Base-by-base conservation (phyloP, 2,113 vertebrate genomes). In the Hassar affinis region DNA sequence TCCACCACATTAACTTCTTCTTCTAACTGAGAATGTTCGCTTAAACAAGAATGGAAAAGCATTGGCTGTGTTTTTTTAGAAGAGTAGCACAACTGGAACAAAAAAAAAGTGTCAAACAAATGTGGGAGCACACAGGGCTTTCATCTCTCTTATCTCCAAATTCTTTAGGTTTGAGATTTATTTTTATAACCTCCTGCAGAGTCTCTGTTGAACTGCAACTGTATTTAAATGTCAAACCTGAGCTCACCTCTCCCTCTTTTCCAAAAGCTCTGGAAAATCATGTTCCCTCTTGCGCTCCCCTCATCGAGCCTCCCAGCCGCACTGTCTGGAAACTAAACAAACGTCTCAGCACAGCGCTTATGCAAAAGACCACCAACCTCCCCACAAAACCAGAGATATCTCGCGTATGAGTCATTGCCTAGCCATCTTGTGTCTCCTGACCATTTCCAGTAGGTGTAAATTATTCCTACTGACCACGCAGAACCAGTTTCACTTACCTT, bases 241-340 rank as follows among this genome's bases (percentile, higher is more conserved):
- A 83, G 80, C 87, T 86, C 49, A 79, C 59, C 84, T 82, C 57
- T 85, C 52, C 51, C 54, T 74, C 47, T 57, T 66, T 77, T 87
- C 45, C 54, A 9, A 69, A 64, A 84, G 85, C 35, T 68, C 64
- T 79, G 80, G 82, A 71, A 88, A 87, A 81, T 82, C 79, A 75
- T 42, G 62, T 85, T 87, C 87, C 82, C 54, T 76, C 80, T 86
- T 85, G 81, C 80, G 86, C 90, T 86, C 89, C 91, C 91, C 89
- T 85, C 82, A 61, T 59, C 15, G 91, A 80, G 90, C 93, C 92
- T 93, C 92, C 86, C 78, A 64, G 76, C 88, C 86, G 75, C 82
- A 91, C 86, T 88, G 88, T 91, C 91, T 93, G 91, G 86, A 94
- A 92, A 91, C 91, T 94, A 93, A 94, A 94, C 92, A 93, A 90